Conservation (phyloP, 2,113 vertebrate genomes). For the Chionodraco myersi region DNA sequence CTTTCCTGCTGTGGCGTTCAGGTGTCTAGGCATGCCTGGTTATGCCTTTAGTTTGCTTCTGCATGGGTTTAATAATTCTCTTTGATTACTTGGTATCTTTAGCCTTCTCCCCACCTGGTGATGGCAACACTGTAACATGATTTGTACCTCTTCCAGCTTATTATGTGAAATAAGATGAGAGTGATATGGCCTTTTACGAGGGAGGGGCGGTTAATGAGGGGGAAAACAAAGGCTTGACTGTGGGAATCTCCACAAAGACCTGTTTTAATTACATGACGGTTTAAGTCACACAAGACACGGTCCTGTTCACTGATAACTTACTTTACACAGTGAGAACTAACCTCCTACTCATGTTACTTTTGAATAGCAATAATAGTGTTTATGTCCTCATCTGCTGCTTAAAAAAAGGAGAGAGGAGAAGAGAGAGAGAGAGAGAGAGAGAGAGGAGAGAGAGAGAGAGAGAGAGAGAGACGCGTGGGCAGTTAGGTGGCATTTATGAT, state of each 20-base stretch:
- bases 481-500: background rate
- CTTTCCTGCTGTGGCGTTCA: constrained; percentile 27
- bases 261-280: constrained; percentile 29
- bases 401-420: no score
- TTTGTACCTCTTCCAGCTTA: constrained; percentile 22
- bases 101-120: constrained; percentile 40
- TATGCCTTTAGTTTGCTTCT: constrained; percentile 41
- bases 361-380: background rate
- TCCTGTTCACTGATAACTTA: constrained; percentile 5
- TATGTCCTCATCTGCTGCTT: background rate
- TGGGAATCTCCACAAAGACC: constrained; percentile 17
- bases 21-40: constrained; percentile 56
- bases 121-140: constrained; percentile 25
- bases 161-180: constrained; percentile 38
- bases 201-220: constrained; percentile 29
- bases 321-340: background rate
- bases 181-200: background rate
- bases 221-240: constrained; percentile 36
- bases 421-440: background rate
- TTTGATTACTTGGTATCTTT: constrained; percentile 41
- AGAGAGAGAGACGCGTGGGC: no score
- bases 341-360: background rate
- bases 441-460: background rate
- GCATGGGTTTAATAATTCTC: constrained; percentile 47
- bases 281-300: background rate